These are phyloP conservation scores for Cichlasoma orientale DNA, from an alignment of 2,797 vertebrate genomes.

Conservation along the genomic window DNA sequence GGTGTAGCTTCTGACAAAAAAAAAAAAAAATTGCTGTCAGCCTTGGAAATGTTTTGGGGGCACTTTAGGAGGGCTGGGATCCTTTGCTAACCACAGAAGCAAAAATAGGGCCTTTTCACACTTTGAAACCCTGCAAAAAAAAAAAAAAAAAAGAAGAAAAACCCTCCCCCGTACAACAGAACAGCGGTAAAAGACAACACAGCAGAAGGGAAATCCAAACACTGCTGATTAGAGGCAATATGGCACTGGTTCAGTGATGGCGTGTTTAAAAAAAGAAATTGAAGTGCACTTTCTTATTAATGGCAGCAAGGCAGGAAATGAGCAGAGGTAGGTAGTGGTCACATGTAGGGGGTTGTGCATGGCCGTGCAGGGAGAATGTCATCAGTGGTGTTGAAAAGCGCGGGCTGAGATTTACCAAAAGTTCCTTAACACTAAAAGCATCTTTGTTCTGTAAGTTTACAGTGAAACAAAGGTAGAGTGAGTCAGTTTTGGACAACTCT, in stretches of 20 bases:
- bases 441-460: conserved; percentile 53
- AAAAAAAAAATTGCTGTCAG: conserved; percentile 43
- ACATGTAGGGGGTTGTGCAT: conserved; percentile 38
- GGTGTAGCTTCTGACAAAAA: conserved; percentile 71
- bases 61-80: conserved; percentile 70
- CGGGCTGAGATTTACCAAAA: conserved; percentile 54
- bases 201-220: conserved; percentile 71
- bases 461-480: conserved; percentile 39
- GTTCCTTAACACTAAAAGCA: conserved; percentile 48
- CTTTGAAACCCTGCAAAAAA: conserved; percentile 58
- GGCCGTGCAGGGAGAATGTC: conserved; percentile 31
- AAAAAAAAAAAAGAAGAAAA: conserved; percentile 12
- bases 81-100: conserved; percentile 82
- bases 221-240: conserved; percentile 74
- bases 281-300: conserved; percentile 78
- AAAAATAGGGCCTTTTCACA: conserved; percentile 69
- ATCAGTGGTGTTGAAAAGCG: conserved; percentile 27
- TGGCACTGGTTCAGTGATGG: conserved; percentile 38
- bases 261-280: conserved; percentile 43
- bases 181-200: conserved; percentile 71
- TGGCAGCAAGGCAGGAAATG: conserved; percentile 73
- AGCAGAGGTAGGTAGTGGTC: conserved; percentile 62
- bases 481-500: conserved; percentile 40
- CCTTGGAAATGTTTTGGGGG: conserved; percentile 62
- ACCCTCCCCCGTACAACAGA: conserved; percentile 48